Evolutionary conservation across 1,140 invertebrate species (phyloP).

Genomic region (Steinernema feltiae): DNA sequence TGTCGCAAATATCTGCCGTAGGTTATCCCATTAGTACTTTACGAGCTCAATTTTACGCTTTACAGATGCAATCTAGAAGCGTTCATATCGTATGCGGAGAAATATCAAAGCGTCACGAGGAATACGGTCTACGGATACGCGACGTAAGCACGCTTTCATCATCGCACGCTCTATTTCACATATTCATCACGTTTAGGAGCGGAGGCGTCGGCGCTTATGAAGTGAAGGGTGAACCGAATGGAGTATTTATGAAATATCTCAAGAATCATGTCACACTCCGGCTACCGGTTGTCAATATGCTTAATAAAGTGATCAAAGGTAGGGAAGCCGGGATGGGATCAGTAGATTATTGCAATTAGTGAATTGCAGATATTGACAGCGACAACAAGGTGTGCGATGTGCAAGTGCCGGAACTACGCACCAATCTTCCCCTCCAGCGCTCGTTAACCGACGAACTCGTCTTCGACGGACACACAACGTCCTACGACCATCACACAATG

Average conservation of each 20-base stretch:
- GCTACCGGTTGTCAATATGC: slow-evolving; percentile 47
- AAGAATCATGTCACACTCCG: slow-evolving; percentile 49
- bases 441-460: slow-evolving; percentile 43
- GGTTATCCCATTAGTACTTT: background rate
- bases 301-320: slow-evolving; percentile 53
- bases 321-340: background rate
- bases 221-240: slow-evolving; percentile 53
- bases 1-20: slow-evolving; percentile 59
- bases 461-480: slow-evolving; percentile 49
- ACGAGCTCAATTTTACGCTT: slow-evolving; percentile 23
- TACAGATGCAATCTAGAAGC: slow-evolving; percentile 45
- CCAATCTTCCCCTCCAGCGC: slow-evolving; percentile 50
- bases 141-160: slow-evolving; percentile 31
- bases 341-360: slow-evolving; percentile 8
- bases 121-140: slow-evolving; percentile 57
- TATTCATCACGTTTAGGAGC: slow-evolving; percentile 40
- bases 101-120: slow-evolving; percentile 49
- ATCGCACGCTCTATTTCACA: background rate
- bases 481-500: slow-evolving; percentile 54
- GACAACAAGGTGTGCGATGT: slow-evolving; percentile 53
- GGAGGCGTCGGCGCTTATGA: slow-evolving; percentile 57
- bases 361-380: slow-evolving; percentile 51
- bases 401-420: slow-evolving; percentile 54
- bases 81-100: slow-evolving; percentile 50
- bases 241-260: slow-evolving; percentile 58